A percentile compares a stretch with the other conserved stretches of the same genome.
Evolutionary conservation across 2,888 invertebrate species (phyloP).

Genomic region (Heteropelma amictum): DNA sequence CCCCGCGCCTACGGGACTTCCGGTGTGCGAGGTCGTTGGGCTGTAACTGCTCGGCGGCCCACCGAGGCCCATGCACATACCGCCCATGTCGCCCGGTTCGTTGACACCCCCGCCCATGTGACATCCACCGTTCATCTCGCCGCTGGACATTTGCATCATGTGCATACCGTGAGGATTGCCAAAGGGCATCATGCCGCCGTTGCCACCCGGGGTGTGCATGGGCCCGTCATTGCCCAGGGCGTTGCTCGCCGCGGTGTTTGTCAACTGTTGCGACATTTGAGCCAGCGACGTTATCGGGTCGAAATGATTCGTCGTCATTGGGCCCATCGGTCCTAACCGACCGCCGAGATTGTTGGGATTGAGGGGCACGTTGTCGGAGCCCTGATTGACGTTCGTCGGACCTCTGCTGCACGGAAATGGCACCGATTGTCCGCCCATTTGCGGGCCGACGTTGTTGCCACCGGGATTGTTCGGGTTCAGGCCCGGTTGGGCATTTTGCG

Average conservation of each 20-base stretch:
- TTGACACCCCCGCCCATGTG: slow-evolving; percentile 72
- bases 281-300: slow-evolving; percentile 96
- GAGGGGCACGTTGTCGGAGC: slow-evolving; percentile 82
- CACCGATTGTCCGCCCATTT: slow-evolving; percentile 66
- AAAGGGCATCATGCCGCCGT: slow-evolving; percentile 80
- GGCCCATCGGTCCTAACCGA: slow-evolving; percentile 71
- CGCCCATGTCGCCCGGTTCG: slow-evolving; percentile 72
- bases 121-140: slow-evolving; percentile 77
- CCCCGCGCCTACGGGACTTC: slow-evolving; percentile 70
- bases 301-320: slow-evolving; percentile 83
- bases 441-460: slow-evolving; percentile 59
- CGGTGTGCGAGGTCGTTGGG: slow-evolving; percentile 73
- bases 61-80: slow-evolving; percentile 72
- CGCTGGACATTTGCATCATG: slow-evolving; percentile 74
- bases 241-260: slow-evolving; percentile 84
- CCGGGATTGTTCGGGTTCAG: slow-evolving; percentile 69
- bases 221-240: slow-evolving; percentile 80
- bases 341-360: slow-evolving; percentile 83
- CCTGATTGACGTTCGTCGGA: slow-evolving; percentile 72
- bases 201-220: slow-evolving; percentile 73
- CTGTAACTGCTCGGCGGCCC: slow-evolving; percentile 74
- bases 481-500: slow-evolving; percentile 64
- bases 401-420: slow-evolving; percentile 73
- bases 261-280: slow-evolving; percentile 96
- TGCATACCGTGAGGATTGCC: slow-evolving; percentile 78